Evolutionary conservation across 2,797 vertebrate genomes (phyloP).

Genomic region (Cygnus olor): DNA sequence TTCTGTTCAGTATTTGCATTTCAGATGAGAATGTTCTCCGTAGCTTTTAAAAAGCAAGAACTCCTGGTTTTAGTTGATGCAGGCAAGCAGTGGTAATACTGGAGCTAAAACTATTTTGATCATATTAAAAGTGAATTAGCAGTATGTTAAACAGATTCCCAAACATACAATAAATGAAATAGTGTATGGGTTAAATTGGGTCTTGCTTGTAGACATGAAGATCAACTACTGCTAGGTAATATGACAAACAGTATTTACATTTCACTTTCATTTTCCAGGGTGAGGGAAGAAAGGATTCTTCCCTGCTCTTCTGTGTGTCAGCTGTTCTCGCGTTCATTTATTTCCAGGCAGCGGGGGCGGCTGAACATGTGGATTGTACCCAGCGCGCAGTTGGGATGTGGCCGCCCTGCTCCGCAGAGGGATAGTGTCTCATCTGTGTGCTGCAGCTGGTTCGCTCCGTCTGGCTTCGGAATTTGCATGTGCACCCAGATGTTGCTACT

Average conservation of each 20-base stretch:
- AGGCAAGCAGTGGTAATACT: background rate
- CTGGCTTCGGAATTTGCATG: background rate
- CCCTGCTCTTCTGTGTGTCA: background rate
- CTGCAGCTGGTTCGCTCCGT: background rate
- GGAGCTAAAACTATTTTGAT: background rate
- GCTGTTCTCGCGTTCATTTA: background rate
- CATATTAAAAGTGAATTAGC: background rate
- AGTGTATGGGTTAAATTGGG: background rate
- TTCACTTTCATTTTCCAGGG: background rate
- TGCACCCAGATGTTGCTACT: background rate
- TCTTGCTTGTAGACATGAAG: background rate
- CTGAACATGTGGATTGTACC: background rate
- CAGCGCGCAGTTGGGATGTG: background rate
- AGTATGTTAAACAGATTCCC: background rate
- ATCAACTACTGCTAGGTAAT: background rate
- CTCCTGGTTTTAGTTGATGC: background rate
- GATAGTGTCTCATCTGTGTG: background rate
- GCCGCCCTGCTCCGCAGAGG: rapidly evolving
- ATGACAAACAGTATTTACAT: background rate
- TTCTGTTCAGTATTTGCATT: background rate
- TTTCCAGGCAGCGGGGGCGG: background rate
- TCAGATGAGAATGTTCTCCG: background rate
- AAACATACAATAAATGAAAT: background rate
- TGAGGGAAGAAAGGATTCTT: background rate
- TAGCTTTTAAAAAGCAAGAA: background rate